Conservation (phyloP, 2,113 vertebrate species). For the Dicentrarchus labrax region DNA sequence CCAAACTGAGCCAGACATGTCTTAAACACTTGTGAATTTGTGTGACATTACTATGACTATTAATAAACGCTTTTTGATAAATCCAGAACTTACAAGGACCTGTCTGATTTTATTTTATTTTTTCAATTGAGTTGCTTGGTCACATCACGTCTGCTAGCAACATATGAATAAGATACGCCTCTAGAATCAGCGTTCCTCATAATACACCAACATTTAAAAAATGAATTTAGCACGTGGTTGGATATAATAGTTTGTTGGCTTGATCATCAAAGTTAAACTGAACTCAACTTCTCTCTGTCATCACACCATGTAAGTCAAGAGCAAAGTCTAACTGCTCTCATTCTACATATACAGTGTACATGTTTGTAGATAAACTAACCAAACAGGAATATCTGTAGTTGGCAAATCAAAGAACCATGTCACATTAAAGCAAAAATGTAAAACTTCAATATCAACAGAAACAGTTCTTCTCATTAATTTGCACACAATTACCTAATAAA, state of each 20-base stretch:
- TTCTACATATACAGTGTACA: no score
- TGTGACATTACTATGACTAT: constrained; percentile 87
- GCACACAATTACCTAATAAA: no score
- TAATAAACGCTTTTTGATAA: constrained; percentile 88
- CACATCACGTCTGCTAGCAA: no score
- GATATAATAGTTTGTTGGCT: background rate
- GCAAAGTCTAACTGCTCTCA: background rate
- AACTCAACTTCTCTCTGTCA: background rate
- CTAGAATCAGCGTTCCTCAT: background rate
- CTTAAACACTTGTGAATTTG: constrained; percentile 90
- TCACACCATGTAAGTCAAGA: background rate
- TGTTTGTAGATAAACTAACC: no score
- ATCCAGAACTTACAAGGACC: constrained; percentile 42
- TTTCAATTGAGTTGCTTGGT: background rate
- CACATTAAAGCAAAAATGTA: no score
- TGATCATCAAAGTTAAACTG: background rate
- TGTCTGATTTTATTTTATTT: constrained; percentile 17
- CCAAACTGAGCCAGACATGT: constrained; percentile 89
- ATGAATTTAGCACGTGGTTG: background rate
- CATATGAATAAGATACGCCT: background rate
- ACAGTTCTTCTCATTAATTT: no score
- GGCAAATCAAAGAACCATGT: no score
- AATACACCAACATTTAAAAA: background rate
- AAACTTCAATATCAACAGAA: background rate
- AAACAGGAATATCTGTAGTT: no score